Base-by-base conservation (phyloP, 2,888 invertebrate genomes). In the Drosophila multiciliata region DNA sequence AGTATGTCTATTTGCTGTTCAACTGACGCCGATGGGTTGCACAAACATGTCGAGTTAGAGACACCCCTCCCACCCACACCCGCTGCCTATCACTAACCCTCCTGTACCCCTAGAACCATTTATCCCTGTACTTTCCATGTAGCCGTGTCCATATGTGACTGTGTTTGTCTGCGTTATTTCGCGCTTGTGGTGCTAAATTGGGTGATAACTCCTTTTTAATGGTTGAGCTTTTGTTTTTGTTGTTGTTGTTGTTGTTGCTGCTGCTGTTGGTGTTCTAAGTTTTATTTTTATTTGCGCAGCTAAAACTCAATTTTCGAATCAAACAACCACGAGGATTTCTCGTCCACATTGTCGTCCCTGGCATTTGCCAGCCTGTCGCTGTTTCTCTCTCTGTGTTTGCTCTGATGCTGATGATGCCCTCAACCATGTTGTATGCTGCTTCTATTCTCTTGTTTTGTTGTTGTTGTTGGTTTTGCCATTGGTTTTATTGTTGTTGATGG, bases 111-210 rank as follows among this genome's bases (percentile, higher is more conserved):
- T 32, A 49, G 55, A 66, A 35, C 62, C 74, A 61, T 52, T 57
- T 57, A 60, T 48, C 52, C 59, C 58, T 53, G 33, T 23, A 58
- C 38, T 50, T 52, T 58, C 32, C 65, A 45, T 45, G 4, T 15
- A 23, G 45, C 23, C 42, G 50, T 49, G 11, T 74, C 65, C 80
- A 33, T 93, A 93, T 93, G 69, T 93, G 72, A 94, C 94, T 87
- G 93, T 93, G 73, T 93, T 93, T 49, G 92, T 92, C 45, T 91
- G 77, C 48, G 66, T 86, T 86, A 80, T 91, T 90, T 71, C 83
- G 83, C 73, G 88, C 81, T 81, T 79, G 80, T 82, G 69, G 83
- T 75, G 82, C 87, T 84, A 89, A 86, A 86, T 86, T 86, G 85
- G 85, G 89, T 86, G 85, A 86, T 86, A 86, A 86, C 85, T 86